Percentiles rank a stretch among this genome's conserved stretches.
Conservation (phyloP, 2,113 vertebrate genomes). For the Serinus canaria region DNA sequence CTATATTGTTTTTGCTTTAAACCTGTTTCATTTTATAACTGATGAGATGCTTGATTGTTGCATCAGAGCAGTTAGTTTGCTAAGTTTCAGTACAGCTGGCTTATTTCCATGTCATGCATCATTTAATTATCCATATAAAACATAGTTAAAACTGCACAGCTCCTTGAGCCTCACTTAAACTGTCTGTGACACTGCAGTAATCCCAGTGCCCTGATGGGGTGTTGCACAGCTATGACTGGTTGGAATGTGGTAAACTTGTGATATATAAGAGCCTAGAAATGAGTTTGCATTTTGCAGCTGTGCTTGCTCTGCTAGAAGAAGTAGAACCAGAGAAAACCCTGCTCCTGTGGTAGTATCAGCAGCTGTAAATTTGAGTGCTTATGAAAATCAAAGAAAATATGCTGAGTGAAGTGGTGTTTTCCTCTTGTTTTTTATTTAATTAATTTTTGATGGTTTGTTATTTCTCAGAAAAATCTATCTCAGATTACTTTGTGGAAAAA, state of each 20-base stretch:
- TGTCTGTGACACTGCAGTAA: background rate
- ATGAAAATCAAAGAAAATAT: background rate
- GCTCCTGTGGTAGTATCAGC: background rate
- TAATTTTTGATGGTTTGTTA: background rate
- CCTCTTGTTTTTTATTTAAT: background rate
- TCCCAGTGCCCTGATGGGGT: background rate
- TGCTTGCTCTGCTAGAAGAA: background rate
- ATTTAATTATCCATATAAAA: background rate
- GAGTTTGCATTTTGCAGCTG: background rate
- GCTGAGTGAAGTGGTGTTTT: background rate
- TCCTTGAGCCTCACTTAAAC: background rate
- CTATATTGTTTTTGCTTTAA: background rate
- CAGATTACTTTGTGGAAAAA: background rate
- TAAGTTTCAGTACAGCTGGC: background rate
- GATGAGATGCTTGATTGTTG: background rate
- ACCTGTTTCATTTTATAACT: background rate
- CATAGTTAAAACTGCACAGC: background rate
- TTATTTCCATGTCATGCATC: background rate
- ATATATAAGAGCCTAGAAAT: background rate
- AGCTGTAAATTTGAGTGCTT: background rate
- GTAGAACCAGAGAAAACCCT: background rate
- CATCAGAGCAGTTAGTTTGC: background rate
- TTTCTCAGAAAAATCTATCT: background rate
- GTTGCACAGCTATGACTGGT: background rate
- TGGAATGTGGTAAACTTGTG: background rate